Conservation (phyloP, 2,113 vertebrate species). For the Datnioides undecimradiatus region DNA sequence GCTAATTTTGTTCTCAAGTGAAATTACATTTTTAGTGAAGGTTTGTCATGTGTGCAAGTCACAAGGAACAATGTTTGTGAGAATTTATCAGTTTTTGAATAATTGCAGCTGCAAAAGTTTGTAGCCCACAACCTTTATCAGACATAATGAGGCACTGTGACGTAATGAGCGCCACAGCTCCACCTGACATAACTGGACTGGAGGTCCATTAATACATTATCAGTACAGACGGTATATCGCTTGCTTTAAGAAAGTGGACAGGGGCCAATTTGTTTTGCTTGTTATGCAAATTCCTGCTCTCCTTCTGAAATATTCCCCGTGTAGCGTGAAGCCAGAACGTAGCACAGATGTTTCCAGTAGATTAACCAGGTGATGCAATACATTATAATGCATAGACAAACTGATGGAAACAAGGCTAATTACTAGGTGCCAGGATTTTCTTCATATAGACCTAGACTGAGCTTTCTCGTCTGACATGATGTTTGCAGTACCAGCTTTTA, state of each 20-base stretch:
- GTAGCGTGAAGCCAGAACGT: too few relatives aligned
- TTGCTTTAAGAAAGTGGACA: slow-evolving; percentile 26
- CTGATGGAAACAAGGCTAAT: too few relatives aligned
- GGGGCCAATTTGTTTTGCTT: slow-evolving; percentile 54
- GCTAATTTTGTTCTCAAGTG: not conserved
- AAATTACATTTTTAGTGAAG: slow-evolving; percentile 7
- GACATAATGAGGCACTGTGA: slow-evolving; percentile 15
- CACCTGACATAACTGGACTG: slow-evolving; percentile 49
- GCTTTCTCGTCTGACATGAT: not conserved
- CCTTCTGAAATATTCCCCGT: too few relatives aligned
- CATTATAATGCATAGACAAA: too few relatives aligned
- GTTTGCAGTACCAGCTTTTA: not conserved
- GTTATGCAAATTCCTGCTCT: slow-evolving; percentile 74
- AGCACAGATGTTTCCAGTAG: too few relatives aligned
- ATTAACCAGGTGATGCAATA: too few relatives aligned
- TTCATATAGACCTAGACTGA: not conserved
- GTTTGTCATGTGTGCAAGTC: not conserved
- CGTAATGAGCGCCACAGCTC: slow-evolving; percentile 34
- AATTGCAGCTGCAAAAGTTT: slow-evolving; percentile 19
- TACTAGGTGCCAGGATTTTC: not conserved
- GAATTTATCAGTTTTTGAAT: too few relatives aligned
- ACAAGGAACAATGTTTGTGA: not conserved
- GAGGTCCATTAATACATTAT: slow-evolving; percentile 50
- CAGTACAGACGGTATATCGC: slow-evolving; percentile 22
- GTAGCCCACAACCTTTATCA: slow-evolving; percentile 14